Conservation (phyloP, 2,797 vertebrate species). For the Trachurus trachurus region DNA sequence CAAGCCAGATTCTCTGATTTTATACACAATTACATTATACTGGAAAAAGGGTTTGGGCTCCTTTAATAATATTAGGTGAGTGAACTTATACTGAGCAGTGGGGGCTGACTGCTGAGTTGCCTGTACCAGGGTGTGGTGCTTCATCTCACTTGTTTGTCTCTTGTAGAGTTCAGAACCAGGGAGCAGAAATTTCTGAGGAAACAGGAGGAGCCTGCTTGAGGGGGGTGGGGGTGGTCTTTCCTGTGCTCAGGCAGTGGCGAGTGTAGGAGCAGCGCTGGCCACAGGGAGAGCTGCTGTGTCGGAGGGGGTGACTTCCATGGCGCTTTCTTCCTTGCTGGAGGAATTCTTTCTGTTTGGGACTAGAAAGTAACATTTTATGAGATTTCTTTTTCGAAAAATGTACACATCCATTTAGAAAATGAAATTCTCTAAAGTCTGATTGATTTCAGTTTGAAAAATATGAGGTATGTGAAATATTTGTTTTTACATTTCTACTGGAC, state of each 20-base stretch:
- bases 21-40: constrained; percentile 33
- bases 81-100: constrained; percentile 30
- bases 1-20: constrained; percentile 35
- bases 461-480: no score
- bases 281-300: constrained; percentile 67
- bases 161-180: constrained; percentile 54
- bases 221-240: neutral
- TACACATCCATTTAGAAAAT: neutral
- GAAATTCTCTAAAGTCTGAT: neutral
- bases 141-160: constrained; percentile 45
- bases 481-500: no score
- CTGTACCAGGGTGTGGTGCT: constrained; percentile 28
- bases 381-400: neutral
- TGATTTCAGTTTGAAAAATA: neutral
- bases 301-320: constrained; percentile 73
- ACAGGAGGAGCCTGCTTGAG: neutral
- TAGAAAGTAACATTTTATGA: constrained; percentile 29
- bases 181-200: constrained; percentile 11
- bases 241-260: constrained; percentile 73
- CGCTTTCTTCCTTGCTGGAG: constrained; percentile 46
- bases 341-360: constrained; percentile 54
- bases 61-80: constrained; percentile 1
- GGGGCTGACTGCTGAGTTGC: constrained; percentile 24
- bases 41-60: constrained; percentile 24
- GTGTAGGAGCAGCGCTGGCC: constrained; percentile 65